Evolutionary conservation across 2,113 vertebrate genomes (phyloP), one percentile per base, ranked within the genome.

Genomic region (Nannobrachium achirus): DNA sequence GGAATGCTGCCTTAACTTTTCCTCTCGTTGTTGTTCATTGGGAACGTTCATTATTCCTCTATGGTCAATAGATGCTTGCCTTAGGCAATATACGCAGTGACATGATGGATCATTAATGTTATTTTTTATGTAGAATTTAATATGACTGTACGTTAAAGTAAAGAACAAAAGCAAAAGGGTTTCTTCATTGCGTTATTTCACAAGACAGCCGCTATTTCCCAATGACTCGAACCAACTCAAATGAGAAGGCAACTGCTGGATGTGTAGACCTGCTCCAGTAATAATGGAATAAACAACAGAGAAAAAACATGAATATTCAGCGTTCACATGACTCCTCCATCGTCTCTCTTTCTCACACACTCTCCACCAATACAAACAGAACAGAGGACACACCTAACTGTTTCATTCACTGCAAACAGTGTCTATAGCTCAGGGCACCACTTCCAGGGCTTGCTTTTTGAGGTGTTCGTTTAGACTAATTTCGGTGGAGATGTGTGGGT

Each of bases 71-170:
- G 72, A 77, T 66, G 65, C 50, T 66, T 52, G 86, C 85, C 81
- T 42, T 7, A 50, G 81, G 82, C 84, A 44, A 53, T 66, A 56
- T 42, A 60, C 68, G 70, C 58, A 69, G 72, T 33, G 84, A 63
- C 75, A 86, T 72, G 83, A 89, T 65, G 80, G 81, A 77, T 85
- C 86, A 85, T 89, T 89, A 87, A 86, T 90, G 87, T 85, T 86
- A 86, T 85, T 86, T 79, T 79, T 86, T 88, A 75, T 87, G 82
- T 72, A 80, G 75, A 86, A 86, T 83, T 82, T 83, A 79, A 80
- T 85, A 84, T 83, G 82, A 76, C 46, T 78, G 76, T 80, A 82
- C 73, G 75, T 87, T 84, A 87, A 89, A 69, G 49, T 67, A 67
- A 62, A 85, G 38, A 15, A n/a, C 25, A 1, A 33, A 4, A 33